phyloP scores from a whole-genome alignment of 2,888 invertebrate genomes.

The Sialis lutaria region DNA sequence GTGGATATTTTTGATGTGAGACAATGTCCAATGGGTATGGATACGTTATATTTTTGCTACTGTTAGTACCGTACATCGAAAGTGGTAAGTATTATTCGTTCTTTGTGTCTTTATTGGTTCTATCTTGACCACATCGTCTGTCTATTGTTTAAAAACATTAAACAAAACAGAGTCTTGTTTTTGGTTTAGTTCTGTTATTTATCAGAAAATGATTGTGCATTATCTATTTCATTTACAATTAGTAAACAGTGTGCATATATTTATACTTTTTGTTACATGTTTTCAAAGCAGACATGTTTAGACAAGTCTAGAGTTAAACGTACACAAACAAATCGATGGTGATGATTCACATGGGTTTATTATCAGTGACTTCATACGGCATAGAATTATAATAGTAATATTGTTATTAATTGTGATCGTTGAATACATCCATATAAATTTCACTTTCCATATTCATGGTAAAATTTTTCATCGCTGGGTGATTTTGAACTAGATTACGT shows the following conservation, averaged over 20 bases:
- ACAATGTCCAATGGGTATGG: constrained; percentile 47
- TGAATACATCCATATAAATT: no score
- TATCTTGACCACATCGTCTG: neutral
- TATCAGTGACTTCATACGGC: no score
- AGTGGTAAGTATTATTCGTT: constrained; percentile 37
- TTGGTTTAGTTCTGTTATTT: no score
- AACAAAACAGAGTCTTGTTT: no score
- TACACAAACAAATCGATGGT: neutral
- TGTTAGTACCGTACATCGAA: constrained; percentile 51
- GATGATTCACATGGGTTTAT: neutral
- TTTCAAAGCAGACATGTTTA: neutral
- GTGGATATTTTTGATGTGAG: constrained; percentile 18
- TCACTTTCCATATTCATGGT: no score
- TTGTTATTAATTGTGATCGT: no score
- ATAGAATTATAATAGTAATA: no score
- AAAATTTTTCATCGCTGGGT: no score
- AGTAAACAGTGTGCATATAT: neutral
- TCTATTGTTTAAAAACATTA: neutral
- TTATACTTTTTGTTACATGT: neutral
- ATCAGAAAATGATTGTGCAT: no score
- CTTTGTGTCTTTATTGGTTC: neutral
- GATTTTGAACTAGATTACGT: no score
- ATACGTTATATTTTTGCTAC: constrained; percentile 49
- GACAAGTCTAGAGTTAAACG: neutral
- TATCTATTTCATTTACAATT: neutral